Conservation (phyloP, 53 echinoderm and acorn worm species). For the Hippasteria phrygiana region DNA sequence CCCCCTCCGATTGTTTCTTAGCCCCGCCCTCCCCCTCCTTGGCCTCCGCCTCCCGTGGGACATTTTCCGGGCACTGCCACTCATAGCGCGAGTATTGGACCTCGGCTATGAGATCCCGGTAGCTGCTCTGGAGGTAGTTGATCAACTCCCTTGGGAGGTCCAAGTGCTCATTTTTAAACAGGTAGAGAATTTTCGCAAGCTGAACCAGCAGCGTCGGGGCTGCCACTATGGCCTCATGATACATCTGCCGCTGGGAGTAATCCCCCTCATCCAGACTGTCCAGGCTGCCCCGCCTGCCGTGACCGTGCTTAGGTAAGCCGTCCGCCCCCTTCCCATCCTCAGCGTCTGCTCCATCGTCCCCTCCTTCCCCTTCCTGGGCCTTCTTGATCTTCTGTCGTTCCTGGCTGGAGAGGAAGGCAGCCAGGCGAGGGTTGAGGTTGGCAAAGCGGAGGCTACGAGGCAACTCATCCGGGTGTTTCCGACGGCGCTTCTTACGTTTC, state of each 20-base stretch:
- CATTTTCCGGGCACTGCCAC: conserved; percentile 96
- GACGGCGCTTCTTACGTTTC: conserved; percentile 79
- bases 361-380: conserved; percentile 69
- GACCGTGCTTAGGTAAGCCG: conserved; percentile 61
- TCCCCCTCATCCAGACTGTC: conserved; percentile 89
- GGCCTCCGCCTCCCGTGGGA: conserved; percentile 72
- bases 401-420: conserved; percentile 92
- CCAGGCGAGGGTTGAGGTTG: conserved; percentile 90
- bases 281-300: conserved; percentile 32
- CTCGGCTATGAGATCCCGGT: conserved; percentile 73
- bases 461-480: conserved; percentile 90
- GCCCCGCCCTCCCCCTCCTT: conserved; percentile 58
- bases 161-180: conserved; percentile 86
- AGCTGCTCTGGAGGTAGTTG: conserved; percentile 74
- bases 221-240: conserved; percentile 82
- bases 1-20: conserved; percentile 56
- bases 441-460: conserved; percentile 95
- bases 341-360: neutral
- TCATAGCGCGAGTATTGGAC: conserved; percentile 80
- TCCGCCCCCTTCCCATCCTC: conserved; percentile 59
- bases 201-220: conserved; percentile 92
- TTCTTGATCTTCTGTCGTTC: conserved; percentile 84
- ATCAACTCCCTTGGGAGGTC: conserved; percentile 91
- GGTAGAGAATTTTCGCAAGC: conserved; percentile 78
- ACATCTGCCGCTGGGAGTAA: conserved; percentile 86